These are phyloP conservation scores for Pangasius larnaudii DNA, from an alignment of 2,797 vertebrate species.

Conservation along the genomic window DNA sequence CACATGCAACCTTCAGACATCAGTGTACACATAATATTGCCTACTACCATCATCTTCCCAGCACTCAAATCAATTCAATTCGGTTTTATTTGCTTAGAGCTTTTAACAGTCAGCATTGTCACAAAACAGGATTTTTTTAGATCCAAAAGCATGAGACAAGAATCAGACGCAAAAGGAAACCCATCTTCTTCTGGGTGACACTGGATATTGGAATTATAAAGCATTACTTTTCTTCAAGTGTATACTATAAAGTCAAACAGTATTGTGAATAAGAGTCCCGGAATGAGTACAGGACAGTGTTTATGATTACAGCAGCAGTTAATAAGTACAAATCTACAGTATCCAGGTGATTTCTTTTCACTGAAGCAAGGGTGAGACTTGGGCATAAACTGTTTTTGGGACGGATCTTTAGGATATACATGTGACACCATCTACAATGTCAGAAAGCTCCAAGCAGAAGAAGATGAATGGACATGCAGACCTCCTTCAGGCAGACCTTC, in stretches of 20 bases:
- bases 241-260: background rate
- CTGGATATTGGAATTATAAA: background rate
- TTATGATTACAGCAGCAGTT: background rate
- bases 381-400: background rate
- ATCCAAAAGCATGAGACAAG: background rate
- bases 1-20: background rate
- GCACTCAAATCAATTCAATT: background rate
- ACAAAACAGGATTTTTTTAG: background rate
- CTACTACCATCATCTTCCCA: background rate
- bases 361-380: background rate
- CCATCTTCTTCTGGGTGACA: background rate
- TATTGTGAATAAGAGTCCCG: background rate
- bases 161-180: background rate
- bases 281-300: background rate
- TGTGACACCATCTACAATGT: background rate
- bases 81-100: background rate
- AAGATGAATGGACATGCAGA: background rate
- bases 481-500: background rate
- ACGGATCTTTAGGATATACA: background rate
- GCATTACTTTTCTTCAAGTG: background rate
- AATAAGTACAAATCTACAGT: background rate
- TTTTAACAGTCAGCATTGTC: background rate
- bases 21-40: background rate
- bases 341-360: background rate
- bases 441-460: background rate